These are phyloP conservation scores for Isaurus tuberculatus DNA, from an alignment of 92 coral and sea anemone species.

Conservation along the genomic window DNA sequence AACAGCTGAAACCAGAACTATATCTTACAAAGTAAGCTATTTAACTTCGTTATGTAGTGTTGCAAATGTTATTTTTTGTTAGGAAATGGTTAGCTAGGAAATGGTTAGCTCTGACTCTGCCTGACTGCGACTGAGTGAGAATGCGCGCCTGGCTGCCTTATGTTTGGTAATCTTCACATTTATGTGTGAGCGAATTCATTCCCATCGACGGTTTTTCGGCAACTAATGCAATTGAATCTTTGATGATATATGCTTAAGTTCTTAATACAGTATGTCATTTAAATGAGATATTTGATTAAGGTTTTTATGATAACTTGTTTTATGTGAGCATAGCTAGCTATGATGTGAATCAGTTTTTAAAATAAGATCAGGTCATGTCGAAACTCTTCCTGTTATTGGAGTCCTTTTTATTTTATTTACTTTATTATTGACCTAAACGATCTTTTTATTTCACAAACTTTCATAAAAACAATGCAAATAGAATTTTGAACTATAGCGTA, in stretches of 20 bases:
- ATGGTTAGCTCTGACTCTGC: not conserved
- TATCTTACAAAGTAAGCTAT: constrained; percentile 5
- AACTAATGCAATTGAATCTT: not conserved
- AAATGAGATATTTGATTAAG: no score
- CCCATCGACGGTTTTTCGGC: not conserved
- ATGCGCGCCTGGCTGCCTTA: not conserved
- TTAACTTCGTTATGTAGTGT: not conserved
- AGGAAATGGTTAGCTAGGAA: no score
- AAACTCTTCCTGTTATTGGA: constrained; percentile 10
- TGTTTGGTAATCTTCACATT: not conserved
- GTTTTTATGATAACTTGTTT: no score
- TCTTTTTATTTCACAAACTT: constrained; percentile 6
- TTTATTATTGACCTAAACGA: constrained; percentile 7
- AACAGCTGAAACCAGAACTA: not conserved
- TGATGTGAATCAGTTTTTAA: no score
- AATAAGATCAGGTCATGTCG: not conserved
- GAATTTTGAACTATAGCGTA: constrained; percentile 11
- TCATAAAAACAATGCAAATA: constrained; percentile 9
- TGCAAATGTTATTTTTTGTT: no score
- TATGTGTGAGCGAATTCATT: not conserved
- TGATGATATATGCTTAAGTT: not conserved
- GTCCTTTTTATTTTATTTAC: constrained; percentile 3
- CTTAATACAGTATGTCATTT: not conserved
- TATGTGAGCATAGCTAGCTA: no score
- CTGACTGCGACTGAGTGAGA: not conserved